phyloP scores from a whole-genome alignment of 2,888 invertebrate species.

The Euspilapteryx auroguttella region DNA sequence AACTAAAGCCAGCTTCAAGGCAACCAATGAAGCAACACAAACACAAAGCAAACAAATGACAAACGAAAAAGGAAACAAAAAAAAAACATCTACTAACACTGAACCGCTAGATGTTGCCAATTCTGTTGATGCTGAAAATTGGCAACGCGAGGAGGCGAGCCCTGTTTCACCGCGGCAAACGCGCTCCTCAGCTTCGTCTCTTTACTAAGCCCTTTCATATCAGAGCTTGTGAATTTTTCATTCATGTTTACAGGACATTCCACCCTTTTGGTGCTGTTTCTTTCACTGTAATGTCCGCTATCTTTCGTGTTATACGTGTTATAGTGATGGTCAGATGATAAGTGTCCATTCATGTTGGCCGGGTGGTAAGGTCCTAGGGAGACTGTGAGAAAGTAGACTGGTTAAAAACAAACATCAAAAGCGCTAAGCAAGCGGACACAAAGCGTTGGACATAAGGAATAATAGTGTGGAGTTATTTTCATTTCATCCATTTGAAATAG shows the following conservation, averaged over 20 bases:
- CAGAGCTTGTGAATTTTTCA: slow-evolving; percentile 42
- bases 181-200: slow-evolving; percentile 63
- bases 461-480: no score
- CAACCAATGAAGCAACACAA: slow-evolving; percentile 8
- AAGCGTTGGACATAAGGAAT: slow-evolving; percentile 64
- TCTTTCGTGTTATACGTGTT: slow-evolving; percentile 54
- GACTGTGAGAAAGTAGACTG: no score
- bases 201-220: slow-evolving; percentile 46
- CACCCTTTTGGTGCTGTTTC: slow-evolving; percentile 42
- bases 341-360: slow-evolving; percentile 46
- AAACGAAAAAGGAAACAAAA: slow-evolving; percentile 17
- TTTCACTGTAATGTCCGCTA: slow-evolving; percentile 52
- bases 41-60: slow-evolving; percentile 14
- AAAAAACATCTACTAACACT: slow-evolving; percentile 62
- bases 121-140: slow-evolving; percentile 38
- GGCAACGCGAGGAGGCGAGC: slow-evolving; percentile 54
- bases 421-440: no score
- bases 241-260: slow-evolving; percentile 54
- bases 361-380: slow-evolving; percentile 55
- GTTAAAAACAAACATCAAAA: no score
- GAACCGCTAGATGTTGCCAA: slow-evolving; percentile 67
- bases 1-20: no score
- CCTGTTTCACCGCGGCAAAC: slow-evolving; percentile 65
- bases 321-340: slow-evolving; percentile 49
- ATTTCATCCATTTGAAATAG: no score